Conservation (phyloP, 2,113 vertebrate species). For the Centrocercus urophasianus region DNA sequence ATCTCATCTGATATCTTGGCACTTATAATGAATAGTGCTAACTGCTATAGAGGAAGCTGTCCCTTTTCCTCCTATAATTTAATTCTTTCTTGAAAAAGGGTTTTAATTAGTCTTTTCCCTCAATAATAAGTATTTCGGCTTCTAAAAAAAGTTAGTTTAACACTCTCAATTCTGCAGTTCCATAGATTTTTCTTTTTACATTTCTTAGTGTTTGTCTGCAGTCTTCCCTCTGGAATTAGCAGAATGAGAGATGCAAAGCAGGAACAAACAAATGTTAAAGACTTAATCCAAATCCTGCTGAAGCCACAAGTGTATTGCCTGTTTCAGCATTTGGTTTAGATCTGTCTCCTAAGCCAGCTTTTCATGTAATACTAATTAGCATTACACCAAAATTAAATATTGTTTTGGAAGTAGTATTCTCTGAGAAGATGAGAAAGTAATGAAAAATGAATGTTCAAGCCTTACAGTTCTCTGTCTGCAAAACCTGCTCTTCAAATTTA, state of each 20-base stretch:
- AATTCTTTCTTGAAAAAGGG: neutral
- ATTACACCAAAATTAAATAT: neutral
- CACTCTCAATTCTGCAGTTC: neutral
- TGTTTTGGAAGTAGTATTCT: neutral
- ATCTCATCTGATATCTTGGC: neutral
- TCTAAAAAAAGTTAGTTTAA: neutral
- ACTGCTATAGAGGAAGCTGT: neutral
- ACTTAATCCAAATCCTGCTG: neutral
- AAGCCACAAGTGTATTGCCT: neutral
- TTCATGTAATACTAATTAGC: slow-evolving; percentile 7
- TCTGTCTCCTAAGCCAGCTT: slow-evolving; percentile 10
- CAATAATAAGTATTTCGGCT: neutral
- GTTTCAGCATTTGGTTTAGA: slow-evolving; percentile 30
- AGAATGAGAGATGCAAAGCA: neutral
- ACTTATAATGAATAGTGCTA: neutral
- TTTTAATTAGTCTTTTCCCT: neutral
- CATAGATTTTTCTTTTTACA: neutral
- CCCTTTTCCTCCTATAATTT: neutral
- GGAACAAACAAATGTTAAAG: neutral
- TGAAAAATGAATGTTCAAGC: neutral
- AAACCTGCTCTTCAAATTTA: neutral
- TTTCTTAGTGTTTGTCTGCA: neutral
- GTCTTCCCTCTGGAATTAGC: neutral
- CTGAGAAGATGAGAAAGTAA: slow-evolving; percentile 6
- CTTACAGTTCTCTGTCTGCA: neutral